Evolutionary conservation across 2,797 vertebrate genomes (phyloP), one percentile per base, ranked within the genome.

Genomic region (Artibeus jamaicensis): DNA sequence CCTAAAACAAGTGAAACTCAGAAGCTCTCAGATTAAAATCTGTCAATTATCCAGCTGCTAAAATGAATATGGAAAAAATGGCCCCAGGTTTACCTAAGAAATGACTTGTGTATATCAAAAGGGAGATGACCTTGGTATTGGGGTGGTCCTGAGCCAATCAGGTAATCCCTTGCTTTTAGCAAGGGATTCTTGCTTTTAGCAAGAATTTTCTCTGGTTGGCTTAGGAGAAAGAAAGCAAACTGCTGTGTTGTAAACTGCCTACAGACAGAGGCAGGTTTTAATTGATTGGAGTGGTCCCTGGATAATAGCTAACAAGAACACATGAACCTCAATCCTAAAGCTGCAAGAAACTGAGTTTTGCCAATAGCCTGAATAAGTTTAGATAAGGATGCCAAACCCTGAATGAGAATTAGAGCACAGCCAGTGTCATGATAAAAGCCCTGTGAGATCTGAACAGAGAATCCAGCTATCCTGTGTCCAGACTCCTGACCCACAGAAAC

Each of bases 61-160:
- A 74, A 10, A 32, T 10, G 14, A 14, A 48, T 15, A 39, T 39
- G 22, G 48, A 81, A 76, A 93, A 84, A 5, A 70, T 21, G 1
- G 14, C 12, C 24, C 37, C 29, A n/a, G 6, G 2, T 11, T 87
- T 87, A 90, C 14, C 65, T 85, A 50, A 86, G 18, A 96, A 96
- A 93, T 55, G 62, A 81, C 32, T 73, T 55, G 37, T 73, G n/a
- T 67, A 90, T 88, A 88, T 65, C 48, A 89, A 89, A 93, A 73
- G 26, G 37, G 37, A 86, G 39, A 4, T 50, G 48, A 55, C 29
- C 29, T 70, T 55, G n/a, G n/a, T n/a, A n/a, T n/a, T n/a, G 37
- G 24, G 24, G n/a, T 48, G 16, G 24, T 42, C 70, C 70, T 92
- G 50, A 81, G 18, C 42, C 59, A 78, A 68, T 78, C 21, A 78